A percentile compares a stretch with the other conserved stretches of the same genome.
phyloP scores from a whole-genome alignment of 2,113 vertebrate genomes.

The Erythrolamprus reginae region DNA sequence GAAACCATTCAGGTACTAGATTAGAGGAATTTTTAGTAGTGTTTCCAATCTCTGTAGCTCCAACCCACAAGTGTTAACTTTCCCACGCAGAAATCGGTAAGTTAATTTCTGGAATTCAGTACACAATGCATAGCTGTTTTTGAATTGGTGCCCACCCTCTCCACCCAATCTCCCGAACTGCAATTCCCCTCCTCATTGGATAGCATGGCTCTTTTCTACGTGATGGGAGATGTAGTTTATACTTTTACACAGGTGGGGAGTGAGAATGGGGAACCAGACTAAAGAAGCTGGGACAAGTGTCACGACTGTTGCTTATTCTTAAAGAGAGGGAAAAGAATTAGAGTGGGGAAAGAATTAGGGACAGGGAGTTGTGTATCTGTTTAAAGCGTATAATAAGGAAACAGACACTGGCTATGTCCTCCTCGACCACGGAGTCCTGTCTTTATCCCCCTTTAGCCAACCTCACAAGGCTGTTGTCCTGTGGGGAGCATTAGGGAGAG shows the following conservation, averaged over 20 bases:
- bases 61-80: background rate
- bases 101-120: background rate
- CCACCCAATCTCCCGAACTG: background rate
- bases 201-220: background rate
- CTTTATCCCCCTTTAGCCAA: background rate
- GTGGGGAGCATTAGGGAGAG: background rate
- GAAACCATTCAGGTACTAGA: background rate
- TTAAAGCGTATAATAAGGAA: background rate
- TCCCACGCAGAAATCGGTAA: background rate
- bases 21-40: background rate
- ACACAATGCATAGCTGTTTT: background rate
- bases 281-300: background rate
- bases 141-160: background rate
- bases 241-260: background rate
- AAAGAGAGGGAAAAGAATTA: too few species aligned
- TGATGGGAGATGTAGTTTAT: background rate
- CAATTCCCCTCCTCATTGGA: background rate
- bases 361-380: background rate
- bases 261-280: background rate
- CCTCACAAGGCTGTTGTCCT: background rate
- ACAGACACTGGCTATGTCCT: background rate
- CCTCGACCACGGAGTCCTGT: background rate
- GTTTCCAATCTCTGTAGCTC: background rate
- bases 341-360: background rate
- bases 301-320: background rate